Evolutionary conservation across 2,888 invertebrate species (phyloP).

Genomic region (Eupelmus urozonus): DNA sequence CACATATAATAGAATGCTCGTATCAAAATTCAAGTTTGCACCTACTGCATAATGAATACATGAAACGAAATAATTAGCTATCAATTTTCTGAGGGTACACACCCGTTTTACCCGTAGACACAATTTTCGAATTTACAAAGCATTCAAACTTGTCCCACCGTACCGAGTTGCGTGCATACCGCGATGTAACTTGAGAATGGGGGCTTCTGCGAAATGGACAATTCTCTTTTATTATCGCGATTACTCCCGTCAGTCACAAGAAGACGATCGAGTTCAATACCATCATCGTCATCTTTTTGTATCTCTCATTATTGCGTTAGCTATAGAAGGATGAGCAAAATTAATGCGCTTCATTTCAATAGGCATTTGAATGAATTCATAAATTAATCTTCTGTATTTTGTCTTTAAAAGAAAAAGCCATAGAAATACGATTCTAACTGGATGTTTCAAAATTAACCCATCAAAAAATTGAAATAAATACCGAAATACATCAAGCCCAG

Average conservation of each 20-base stretch:
- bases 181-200: slow-evolving; percentile 54
- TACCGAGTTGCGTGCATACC: slow-evolving; percentile 12
- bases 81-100: slow-evolving; percentile 34
- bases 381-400: not conserved
- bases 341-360: not conserved
- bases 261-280: slow-evolving; percentile 39
- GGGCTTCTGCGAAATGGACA: slow-evolving; percentile 59
- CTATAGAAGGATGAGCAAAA: not conserved
- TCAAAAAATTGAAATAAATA: no score
- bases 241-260: slow-evolving; percentile 26
- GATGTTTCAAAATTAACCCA: no score
- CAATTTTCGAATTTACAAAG: slow-evolving; percentile 9
- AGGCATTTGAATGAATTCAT: no score
- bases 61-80: slow-evolving; percentile 20
- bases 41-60: not conserved
- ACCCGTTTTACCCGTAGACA: not conserved
- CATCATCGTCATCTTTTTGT: slow-evolving; percentile 21
- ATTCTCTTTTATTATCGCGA: slow-evolving; percentile 49
- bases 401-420: no score
- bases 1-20: no score
- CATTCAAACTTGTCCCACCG: slow-evolving; percentile 10
- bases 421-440: no score
- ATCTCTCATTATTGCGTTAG: not conserved
- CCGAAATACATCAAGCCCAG: no score
- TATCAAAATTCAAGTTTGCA: no score